phyloP scores from a whole-genome alignment of 2,113 vertebrate genomes.

The Alligator sinensis region DNA sequence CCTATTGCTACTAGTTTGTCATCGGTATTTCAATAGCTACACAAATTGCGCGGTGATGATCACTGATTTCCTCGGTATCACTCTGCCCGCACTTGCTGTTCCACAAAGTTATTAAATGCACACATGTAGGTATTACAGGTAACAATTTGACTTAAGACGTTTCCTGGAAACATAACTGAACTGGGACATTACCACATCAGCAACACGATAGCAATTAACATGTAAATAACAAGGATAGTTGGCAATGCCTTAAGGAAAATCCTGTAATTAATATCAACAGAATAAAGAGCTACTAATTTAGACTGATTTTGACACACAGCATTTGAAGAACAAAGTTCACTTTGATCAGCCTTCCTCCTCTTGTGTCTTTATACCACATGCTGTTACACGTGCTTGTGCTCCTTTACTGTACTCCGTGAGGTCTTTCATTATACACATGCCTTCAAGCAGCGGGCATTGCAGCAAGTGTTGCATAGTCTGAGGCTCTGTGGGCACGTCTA shows the following conservation, averaged over 20 bases:
- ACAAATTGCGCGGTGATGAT: too few species aligned
- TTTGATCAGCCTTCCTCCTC: not conserved
- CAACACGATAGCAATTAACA: not conserved
- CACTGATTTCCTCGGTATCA: not conserved
- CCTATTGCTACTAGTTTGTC: not conserved
- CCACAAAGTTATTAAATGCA: too few species aligned
- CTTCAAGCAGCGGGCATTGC: too few species aligned
- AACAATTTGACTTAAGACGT: not conserved
- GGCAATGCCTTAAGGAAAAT: not conserved
- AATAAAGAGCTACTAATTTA: not conserved
- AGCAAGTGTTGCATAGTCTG: too few species aligned
- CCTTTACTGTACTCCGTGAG: too few species aligned
- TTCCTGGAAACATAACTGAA: not conserved
- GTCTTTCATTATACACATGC: too few species aligned
- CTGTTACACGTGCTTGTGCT: too few species aligned
- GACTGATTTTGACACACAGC: not conserved
- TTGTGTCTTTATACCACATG: too few species aligned
- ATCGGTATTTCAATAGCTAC: not conserved
- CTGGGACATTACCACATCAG: not conserved
- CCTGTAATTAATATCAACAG: not conserved
- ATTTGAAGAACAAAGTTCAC: not conserved
- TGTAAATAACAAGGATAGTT: not conserved
- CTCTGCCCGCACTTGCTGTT: not conserved
- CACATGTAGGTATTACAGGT: not conserved
- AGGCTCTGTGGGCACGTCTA: too few species aligned